Evolutionary conservation across 2,888 invertebrate species (phyloP), one percentile per base, ranked within the genome.

Genomic region (Sipha maydis): DNA sequence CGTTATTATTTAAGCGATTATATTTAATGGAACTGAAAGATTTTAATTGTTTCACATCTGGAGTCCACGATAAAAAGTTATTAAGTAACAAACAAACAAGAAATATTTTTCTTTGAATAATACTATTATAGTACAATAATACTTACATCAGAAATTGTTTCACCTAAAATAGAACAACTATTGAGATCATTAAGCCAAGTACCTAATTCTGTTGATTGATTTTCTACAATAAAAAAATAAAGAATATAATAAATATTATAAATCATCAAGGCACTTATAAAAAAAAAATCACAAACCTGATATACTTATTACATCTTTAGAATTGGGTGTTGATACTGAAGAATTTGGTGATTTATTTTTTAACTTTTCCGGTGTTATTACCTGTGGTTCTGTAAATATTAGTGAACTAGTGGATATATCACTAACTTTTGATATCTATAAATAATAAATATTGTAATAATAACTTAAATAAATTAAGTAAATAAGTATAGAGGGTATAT

Each of bases 91-190:
- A 61, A 61, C 14, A 3, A 25, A 25, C 25, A 25, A 25, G 8
- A 25, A 25, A 21, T 61, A 21, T 21, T 1, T 21, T 61, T 61
- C 21, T 48, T 48, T 25, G 25, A 25, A 25, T 61, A 61, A 61
- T 61, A 25, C n/a, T n/a, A n/a, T n/a, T n/a, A n/a, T n/a, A n/a
- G n/a, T n/a, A n/a, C n/a, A n/a, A n/a, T n/a, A 21, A 61, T 73
- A 86, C 86, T 86, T 75, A 86, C 86, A 21, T 86, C 86, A 11
- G 38, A 75, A 73, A 80, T 80, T 73, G 73, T 86, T 80, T 80
- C 41, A 41, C 56, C 28, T 28, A 86, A 34, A 38, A 86, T n/a
- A 28, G 54, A 73, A 73, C 61, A 73, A 31, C 28, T 80, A 73
- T 79, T 86, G 1, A 86, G 71, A 61, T 56, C 28, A 79, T 28